These are phyloP conservation scores for Probosciger aterrimus DNA, from an alignment of 2,113 vertebrate genomes.

Conservation along the genomic window DNA sequence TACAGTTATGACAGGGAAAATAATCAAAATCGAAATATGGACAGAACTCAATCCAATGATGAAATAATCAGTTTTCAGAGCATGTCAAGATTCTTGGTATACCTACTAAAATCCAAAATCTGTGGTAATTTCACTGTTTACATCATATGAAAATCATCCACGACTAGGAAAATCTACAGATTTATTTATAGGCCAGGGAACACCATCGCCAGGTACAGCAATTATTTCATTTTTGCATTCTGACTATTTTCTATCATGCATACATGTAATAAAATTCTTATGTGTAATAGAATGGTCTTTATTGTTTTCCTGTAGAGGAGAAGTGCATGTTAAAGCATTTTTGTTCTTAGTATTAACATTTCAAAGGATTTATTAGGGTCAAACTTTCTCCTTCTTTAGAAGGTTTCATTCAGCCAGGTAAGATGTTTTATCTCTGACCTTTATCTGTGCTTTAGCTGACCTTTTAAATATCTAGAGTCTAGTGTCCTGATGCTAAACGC, in stretches of 20 bases:
- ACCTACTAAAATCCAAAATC: neutral
- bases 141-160: neutral
- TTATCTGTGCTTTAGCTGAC: neutral
- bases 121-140: neutral
- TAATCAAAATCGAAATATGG: neutral
- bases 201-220: neutral
- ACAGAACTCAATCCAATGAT: neutral
- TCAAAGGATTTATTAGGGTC: neutral
- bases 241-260: neutral
- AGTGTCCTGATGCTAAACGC: neutral
- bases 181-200: neutral
- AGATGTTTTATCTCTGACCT: neutral
- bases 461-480: neutral
- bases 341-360: neutral
- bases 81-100: neutral
- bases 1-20: neutral
- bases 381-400: neutral
- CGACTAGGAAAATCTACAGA: neutral
- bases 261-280: neutral
- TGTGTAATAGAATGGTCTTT: neutral
- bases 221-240: neutral
- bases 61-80: neutral
- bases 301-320: neutral
- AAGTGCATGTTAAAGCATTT: neutral
- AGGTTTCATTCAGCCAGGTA: neutral